A percentile compares a stretch with the other conserved stretches of the same genome.
These are phyloP conservation scores for Panulirus ornatus DNA, from an alignment of 1,140 invertebrate species.

Conservation along the genomic window DNA sequence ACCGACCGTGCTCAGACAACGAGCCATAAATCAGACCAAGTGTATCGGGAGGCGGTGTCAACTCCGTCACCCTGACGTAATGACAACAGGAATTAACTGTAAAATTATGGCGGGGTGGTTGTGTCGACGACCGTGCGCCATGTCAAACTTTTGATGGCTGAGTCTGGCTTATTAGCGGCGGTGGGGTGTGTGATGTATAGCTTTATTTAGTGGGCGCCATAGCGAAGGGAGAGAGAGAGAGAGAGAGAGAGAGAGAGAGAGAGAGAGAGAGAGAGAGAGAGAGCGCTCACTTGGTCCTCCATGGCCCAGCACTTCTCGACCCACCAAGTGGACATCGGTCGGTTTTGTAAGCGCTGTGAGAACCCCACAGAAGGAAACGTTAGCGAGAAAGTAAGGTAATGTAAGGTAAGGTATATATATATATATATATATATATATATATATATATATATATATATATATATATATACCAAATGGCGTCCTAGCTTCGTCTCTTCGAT, in stretches of 20 bases:
- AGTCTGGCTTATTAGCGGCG: background rate
- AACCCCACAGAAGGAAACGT: no score
- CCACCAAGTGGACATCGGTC: no score
- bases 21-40: no score
- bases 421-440: no score
- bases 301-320: no score
- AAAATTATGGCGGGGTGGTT: slow-evolving; percentile 5
- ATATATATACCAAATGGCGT: no score
- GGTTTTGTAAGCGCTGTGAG: no score
- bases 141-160: background rate
- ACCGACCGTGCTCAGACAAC: no score
- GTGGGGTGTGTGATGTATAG: background rate
- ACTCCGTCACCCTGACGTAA: background rate
- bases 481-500: no score
- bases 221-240: background rate
- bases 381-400: background rate
- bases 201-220: background rate
- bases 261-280: background rate
- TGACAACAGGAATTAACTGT: background rate
- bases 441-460: background rate
- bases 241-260: background rate
- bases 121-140: background rate
- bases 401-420: no score
- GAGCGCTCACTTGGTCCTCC: background rate
- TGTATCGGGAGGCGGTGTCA: background rate